A percentile compares a stretch with the other conserved stretches of the same genome.
Evolutionary conservation across 1,140 invertebrate genomes (phyloP).

Genomic region (Euwallacea fornicatus): DNA sequence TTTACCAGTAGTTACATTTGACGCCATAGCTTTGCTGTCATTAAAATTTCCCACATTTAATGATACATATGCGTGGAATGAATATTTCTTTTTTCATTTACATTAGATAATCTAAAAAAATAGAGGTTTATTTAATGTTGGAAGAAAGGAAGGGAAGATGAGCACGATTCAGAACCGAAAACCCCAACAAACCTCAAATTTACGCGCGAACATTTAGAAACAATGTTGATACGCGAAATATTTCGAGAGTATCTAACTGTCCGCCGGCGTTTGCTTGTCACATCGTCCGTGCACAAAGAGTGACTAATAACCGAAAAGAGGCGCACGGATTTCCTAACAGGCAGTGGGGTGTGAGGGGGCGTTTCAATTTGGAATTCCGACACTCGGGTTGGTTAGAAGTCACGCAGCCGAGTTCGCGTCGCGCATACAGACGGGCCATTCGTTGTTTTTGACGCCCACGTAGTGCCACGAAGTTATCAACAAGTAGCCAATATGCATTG

Average conservation of each 20-base stretch:
- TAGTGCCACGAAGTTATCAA: conserved; percentile 45
- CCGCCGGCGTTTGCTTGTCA: conserved; percentile 22
- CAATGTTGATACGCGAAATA: not conserved
- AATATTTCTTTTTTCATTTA: no score
- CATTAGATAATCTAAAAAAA: no score
- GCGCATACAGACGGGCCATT: conserved; percentile 44
- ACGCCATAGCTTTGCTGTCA: no score
- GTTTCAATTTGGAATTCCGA: conserved; percentile 28
- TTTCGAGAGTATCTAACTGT: conserved; percentile 3
- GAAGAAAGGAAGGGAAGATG: no score
- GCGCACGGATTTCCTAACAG: conserved; percentile 32
- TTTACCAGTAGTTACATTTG: no score
- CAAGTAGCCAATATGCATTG: conserved; percentile 54
- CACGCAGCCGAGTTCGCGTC: conserved; percentile 45
- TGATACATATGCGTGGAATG: no score
- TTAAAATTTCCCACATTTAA: no score
- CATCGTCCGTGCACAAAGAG: conserved; percentile 40
- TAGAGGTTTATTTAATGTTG: no score
- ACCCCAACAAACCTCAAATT: not conserved
- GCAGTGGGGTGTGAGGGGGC: conserved; percentile 41
- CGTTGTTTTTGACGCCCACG: conserved; percentile 39
- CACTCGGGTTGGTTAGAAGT: conserved; percentile 46
- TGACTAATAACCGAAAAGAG: conserved; percentile 48
- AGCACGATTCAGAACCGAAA: no score
- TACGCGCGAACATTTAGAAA: not conserved